phyloP scores from a whole-genome alignment of 2,888 invertebrate species.

The Synanthedon formicaeformis region DNA sequence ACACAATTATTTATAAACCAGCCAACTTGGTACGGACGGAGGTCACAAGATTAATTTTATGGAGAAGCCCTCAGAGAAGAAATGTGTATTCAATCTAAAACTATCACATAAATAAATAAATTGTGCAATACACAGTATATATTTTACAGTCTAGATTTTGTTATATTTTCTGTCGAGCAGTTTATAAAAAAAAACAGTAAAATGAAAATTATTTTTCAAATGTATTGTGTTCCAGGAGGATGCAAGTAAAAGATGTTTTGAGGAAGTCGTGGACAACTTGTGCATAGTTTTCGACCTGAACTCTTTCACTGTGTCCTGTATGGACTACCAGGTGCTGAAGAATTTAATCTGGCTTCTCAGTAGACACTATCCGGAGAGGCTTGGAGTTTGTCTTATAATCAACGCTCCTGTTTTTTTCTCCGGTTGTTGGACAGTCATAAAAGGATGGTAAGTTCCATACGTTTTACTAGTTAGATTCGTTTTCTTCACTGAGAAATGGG shows the following conservation, averaged over 20 bases:
- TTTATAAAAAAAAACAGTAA: too few species aligned
- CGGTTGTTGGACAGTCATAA: conserved; percentile 82
- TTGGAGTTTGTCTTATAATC: conserved; percentile 81
- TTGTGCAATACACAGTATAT: too few species aligned
- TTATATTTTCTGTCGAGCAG: too few species aligned
- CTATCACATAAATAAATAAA: too few species aligned
- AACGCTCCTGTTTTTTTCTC: conserved; percentile 81
- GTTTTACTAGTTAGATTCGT: background rate
- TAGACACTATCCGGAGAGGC: conserved; percentile 81
- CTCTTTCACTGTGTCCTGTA: conserved; percentile 79
- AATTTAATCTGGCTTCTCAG: conserved; percentile 83
- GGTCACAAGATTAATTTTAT: too few species aligned
- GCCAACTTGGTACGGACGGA: too few species aligned
- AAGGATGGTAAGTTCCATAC: conserved; percentile 71
- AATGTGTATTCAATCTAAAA: too few species aligned
- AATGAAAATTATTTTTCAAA: background rate
- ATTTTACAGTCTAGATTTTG: too few species aligned
- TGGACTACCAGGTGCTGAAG: conserved; percentile 85
- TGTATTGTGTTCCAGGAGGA: conserved; percentile 71
- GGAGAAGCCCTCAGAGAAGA: too few species aligned
- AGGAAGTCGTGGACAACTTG: conserved; percentile 82
- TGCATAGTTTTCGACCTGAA: conserved; percentile 84
- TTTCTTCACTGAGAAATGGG: too few species aligned
- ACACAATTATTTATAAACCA: too few species aligned
- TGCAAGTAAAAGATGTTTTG: conserved; percentile 81